These are phyloP conservation scores for Alethe diademata DNA, from an alignment of 2,113 vertebrate species.

Conservation along the genomic window DNA sequence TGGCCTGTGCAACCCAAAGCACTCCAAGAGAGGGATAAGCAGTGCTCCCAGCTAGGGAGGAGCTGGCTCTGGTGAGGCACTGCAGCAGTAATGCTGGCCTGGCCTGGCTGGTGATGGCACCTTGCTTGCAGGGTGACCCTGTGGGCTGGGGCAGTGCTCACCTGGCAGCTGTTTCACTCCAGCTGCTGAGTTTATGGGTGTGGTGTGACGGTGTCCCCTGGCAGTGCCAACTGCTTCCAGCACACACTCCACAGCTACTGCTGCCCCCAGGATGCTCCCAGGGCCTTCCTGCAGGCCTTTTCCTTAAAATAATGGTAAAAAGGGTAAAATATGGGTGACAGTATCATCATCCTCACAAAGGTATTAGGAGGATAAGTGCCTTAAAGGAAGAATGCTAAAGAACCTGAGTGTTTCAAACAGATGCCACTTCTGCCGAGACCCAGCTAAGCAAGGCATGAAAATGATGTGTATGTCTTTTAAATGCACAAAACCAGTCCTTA, in stretches of 20 bases:
- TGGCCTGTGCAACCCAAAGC: background rate
- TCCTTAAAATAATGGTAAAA: background rate
- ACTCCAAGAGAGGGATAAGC: background rate
- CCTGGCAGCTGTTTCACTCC: background rate
- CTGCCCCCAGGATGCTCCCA: background rate
- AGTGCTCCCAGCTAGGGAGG: background rate
- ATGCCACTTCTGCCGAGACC: rapidly evolving
- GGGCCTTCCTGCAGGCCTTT: background rate
- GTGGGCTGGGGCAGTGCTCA: rapidly evolving
- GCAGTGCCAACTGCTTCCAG: rapidly evolving
- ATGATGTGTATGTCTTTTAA: background rate
- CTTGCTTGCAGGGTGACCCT: background rate
- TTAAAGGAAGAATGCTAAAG: background rate
- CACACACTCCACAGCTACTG: background rate
- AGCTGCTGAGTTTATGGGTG: rapidly evolving
- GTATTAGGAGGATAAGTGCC: background rate
- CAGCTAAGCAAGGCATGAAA: background rate
- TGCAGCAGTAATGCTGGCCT: background rate
- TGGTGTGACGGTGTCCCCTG: rapidly evolving
- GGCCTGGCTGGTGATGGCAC: background rate
- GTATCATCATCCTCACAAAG: background rate
- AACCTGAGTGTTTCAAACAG: background rate
- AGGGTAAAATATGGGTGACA: background rate
- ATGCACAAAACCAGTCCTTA: background rate
- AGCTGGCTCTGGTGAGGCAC: background rate